Evolutionary conservation across 2,888 invertebrate genomes (phyloP).

Genomic region (Caenorhabditis sp.): DNA sequence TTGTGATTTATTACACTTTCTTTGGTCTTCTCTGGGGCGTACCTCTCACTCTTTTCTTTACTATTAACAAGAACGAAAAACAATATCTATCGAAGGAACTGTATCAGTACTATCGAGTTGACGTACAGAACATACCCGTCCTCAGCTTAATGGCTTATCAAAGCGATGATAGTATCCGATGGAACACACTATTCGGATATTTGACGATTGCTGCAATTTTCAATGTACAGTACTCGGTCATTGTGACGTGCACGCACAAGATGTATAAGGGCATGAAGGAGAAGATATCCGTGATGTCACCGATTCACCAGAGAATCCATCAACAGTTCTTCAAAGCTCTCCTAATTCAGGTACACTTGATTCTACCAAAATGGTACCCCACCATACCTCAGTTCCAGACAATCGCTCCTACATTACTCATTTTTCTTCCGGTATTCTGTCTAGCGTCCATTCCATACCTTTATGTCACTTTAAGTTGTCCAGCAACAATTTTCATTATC

Average conservation of each 20-base stretch:
- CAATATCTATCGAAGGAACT: not conserved
- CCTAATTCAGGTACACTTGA: slow-evolving; percentile 25
- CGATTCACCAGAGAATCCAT: slow-evolving; percentile 17
- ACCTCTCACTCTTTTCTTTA: not conserved
- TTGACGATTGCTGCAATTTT: not conserved
- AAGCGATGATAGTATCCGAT: not conserved
- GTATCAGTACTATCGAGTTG: not conserved
- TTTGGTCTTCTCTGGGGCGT: slow-evolving; percentile 8
- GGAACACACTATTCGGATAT: not conserved
- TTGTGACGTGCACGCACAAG: slow-evolving; percentile 13
- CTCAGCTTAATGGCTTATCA: slow-evolving; percentile 5
- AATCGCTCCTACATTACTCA: not conserved
- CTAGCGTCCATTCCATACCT: not conserved
- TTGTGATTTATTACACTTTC: not conserved
- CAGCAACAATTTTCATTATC: not conserved
- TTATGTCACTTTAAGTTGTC: not conserved
- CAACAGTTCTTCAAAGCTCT: slow-evolving; percentile 34
- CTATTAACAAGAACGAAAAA: not conserved
- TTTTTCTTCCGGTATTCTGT: not conserved
- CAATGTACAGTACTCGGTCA: slow-evolving; percentile 23
- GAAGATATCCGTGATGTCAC: slow-evolving; percentile 10
- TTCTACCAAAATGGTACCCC: not conserved
- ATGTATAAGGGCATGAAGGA: slow-evolving; percentile 28
- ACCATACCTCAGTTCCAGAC: not conserved
- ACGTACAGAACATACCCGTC: not conserved